These are phyloP conservation scores for Drosophila paranaensis DNA, from an alignment of 2,888 invertebrate species.

Conservation along the genomic window DNA sequence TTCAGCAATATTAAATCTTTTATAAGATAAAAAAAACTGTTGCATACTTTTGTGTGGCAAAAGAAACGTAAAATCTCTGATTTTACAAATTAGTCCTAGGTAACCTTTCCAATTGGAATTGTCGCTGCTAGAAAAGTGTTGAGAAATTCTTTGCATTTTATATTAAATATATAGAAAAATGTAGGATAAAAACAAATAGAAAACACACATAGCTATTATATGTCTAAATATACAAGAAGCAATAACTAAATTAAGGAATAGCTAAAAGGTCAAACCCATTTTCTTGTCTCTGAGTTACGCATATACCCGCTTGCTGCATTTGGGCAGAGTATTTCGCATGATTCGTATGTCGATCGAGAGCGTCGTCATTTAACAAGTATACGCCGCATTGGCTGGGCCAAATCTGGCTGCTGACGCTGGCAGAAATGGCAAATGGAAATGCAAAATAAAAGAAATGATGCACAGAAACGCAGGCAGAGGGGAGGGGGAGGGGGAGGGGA, in stretches of 20 bases:
- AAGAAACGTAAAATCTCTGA: no score
- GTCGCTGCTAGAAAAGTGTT: background rate
- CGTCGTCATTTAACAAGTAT: conserved; percentile 58
- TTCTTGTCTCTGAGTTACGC: background rate
- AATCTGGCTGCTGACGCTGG: conserved; percentile 47
- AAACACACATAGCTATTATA: background rate
- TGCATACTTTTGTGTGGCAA: conserved; percentile 1
- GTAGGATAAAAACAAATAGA: background rate
- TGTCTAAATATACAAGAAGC: background rate
- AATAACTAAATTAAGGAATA: background rate
- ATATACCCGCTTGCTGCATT: background rate
- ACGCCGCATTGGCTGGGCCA: conserved; percentile 59
- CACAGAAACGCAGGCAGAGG: background rate
- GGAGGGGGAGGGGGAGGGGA: background rate
- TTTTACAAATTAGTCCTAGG: background rate
- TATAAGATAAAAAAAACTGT: background rate
- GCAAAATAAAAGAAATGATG: conserved; percentile 4
- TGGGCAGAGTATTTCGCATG: background rate
- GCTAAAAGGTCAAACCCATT: background rate
- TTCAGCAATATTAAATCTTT: no score
- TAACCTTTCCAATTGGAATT: background rate
- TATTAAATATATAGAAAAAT: background rate
- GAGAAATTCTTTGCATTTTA: no score
- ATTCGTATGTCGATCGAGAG: conserved; percentile 32
- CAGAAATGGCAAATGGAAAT: conserved; percentile 14